Conservation (phyloP, 2,888 invertebrate species). For the Agelastica alni region DNA sequence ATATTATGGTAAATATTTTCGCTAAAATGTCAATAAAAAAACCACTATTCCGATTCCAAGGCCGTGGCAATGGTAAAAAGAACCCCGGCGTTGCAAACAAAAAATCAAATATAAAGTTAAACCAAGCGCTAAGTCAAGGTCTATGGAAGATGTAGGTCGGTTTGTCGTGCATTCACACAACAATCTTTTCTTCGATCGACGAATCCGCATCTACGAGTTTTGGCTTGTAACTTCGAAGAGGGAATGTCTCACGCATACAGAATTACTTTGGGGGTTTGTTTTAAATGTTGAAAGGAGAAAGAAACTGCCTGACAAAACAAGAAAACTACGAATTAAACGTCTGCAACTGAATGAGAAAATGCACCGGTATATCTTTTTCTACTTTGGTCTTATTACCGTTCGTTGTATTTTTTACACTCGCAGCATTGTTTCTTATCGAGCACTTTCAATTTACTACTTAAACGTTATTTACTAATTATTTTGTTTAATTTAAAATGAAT, state of each 20-base stretch:
- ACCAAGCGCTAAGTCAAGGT: constrained; percentile 18
- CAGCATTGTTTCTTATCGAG: too few species aligned
- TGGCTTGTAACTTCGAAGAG: neutral
- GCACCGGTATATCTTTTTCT: too few species aligned
- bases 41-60: too few species aligned
- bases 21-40: too few species aligned
- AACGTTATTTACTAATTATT: too few species aligned
- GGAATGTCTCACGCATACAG: constrained; percentile 1
- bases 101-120: constrained; percentile 3
- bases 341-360: neutral
- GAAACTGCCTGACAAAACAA: neutral
- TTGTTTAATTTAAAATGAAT: too few species aligned
- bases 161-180: neutral
- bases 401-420: too few species aligned
- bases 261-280: constrained; percentile 3
- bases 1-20: too few species aligned
- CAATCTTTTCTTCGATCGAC: constrained; percentile 1
- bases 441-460: too few species aligned
- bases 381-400: too few species aligned
- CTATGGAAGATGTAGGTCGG: constrained; percentile 18
- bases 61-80: too few species aligned
- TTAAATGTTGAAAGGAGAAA: neutral
- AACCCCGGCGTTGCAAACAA: too few species aligned
- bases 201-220: neutral
- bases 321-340: neutral